These are phyloP conservation scores for Asbolus verrucosus DNA, from an alignment of 1,140 invertebrate genomes.

Conservation along the genomic window DNA sequence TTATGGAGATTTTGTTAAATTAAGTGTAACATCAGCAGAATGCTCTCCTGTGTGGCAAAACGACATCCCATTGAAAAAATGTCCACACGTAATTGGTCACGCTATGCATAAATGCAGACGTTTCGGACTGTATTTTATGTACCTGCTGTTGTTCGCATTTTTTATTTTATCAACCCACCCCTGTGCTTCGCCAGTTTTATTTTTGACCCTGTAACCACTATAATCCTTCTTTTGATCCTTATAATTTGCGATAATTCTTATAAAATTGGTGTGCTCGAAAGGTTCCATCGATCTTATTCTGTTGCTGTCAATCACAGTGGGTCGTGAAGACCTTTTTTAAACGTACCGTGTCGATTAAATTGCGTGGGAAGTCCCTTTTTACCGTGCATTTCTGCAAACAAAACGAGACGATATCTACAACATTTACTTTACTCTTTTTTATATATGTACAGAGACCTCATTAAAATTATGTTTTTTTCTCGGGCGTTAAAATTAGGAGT, in stretches of 20 bases:
- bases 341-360: conserved; percentile 25
- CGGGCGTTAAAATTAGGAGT: not conserved
- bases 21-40: no score
- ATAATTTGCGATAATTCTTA: conserved; percentile 20
- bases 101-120: no score
- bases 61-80: no score
- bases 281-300: conserved; percentile 13
- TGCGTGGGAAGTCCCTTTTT: conserved; percentile 29
- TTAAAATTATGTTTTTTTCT: no score
- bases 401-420: not conserved
- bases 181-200: not conserved
- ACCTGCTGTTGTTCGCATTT: conserved; percentile 8
- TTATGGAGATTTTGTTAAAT: no score
- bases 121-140: no score
- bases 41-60: no score
- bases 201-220: conserved; percentile 8
- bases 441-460: not conserved
- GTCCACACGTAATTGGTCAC: no score
- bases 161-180: not conserved
- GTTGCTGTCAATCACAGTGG: conserved; percentile 1
- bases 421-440: no score
- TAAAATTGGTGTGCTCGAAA: not conserved
- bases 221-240: conserved; percentile 23
- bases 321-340: conserved; percentile 23
- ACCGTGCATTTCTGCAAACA: no score